Evolutionary conservation across 2,888 invertebrate genomes (phyloP).

Genomic region (Mechanitis mazaeus): DNA sequence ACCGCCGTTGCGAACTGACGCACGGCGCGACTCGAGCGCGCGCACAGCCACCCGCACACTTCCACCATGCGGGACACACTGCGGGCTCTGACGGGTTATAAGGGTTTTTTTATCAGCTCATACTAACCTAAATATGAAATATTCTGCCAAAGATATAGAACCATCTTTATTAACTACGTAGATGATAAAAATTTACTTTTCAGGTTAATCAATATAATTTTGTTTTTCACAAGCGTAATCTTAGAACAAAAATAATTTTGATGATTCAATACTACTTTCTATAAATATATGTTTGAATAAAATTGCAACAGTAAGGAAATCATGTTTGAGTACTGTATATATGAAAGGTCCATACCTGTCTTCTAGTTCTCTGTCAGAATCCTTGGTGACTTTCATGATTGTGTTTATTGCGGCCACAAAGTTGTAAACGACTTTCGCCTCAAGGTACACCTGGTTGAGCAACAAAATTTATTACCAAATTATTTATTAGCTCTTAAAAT

Average conservation of each 20-base stretch:
- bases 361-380: conserved; percentile 49
- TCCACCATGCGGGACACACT: conserved; percentile 64
- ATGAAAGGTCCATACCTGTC: conserved; percentile 49
- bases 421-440: conserved; percentile 88
- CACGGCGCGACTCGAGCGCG: conserved; percentile 62
- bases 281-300: neutral
- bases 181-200: too few species aligned
- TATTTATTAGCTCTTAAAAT: neutral
- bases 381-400: conserved; percentile 61
- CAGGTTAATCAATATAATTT: too few species aligned
- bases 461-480: conserved; percentile 18
- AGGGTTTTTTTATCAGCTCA: neutral
- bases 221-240: too few species aligned
- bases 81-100: conserved; percentile 38
- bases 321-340: neutral
- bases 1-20: conserved; percentile 59
- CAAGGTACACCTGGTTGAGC: conserved; percentile 80
- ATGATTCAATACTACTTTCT: too few species aligned
- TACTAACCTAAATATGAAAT: too few species aligned
- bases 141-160: too few species aligned
- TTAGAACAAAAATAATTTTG: too few species aligned
- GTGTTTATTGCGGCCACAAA: conserved; percentile 87
- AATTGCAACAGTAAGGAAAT: too few species aligned
- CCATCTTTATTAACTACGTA: too few species aligned
- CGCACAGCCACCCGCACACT: conserved; percentile 65